These are phyloP conservation scores for Saccostrea cuccullata DNA, from an alignment of 1,140 invertebrate species.

Conservation along the genomic window DNA sequence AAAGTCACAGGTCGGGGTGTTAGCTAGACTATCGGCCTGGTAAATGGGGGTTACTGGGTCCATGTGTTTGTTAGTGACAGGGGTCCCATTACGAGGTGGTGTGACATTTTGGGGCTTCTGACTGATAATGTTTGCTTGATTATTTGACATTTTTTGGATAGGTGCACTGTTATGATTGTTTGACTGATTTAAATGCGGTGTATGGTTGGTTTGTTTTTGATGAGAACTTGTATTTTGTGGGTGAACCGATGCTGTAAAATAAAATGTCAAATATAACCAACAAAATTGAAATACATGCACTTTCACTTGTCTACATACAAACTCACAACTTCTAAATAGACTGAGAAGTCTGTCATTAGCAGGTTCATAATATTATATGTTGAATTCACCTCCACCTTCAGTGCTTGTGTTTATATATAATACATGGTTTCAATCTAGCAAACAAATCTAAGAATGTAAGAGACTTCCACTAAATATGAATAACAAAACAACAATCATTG, in stretches of 20 bases:
- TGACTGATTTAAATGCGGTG: background rate
- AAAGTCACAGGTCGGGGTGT: slow-evolving; percentile 23
- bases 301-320: too few species aligned
- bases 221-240: background rate
- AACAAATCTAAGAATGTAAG: too few species aligned
- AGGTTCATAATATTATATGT: too few species aligned
- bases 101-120: background rate
- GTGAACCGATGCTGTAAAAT: background rate
- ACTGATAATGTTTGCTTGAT: background rate
- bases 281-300: too few species aligned
- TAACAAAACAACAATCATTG: too few species aligned
- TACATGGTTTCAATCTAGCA: too few species aligned
- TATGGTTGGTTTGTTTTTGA: background rate
- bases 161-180: background rate
- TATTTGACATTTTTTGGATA: background rate
- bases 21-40: slow-evolving; percentile 19
- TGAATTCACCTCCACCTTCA: too few species aligned
- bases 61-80: background rate
- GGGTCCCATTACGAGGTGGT: background rate
- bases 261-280: background rate
- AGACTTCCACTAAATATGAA: too few species aligned
- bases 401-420: too few species aligned
- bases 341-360: too few species aligned
- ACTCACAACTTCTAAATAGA: too few species aligned
- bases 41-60: background rate